Base-by-base conservation (phyloP, 1,140 invertebrate genomes). In the Drosophila athabasca region DNA sequence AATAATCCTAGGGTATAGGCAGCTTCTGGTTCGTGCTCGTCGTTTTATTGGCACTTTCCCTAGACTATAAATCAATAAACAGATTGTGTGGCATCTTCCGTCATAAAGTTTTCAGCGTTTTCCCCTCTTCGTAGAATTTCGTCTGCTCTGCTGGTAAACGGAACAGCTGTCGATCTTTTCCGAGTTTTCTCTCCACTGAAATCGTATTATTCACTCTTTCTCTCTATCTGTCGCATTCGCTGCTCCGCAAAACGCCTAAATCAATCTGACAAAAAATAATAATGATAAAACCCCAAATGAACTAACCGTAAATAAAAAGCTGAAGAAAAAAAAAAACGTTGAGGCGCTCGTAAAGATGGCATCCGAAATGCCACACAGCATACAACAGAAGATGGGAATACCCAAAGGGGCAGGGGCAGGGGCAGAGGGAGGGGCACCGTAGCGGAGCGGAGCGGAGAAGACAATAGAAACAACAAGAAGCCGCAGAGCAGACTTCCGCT, bases 41-140 rank as follows among this genome's bases (percentile, higher is more conserved):
- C 44, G 57, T 88, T 88, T 89, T 88, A 88, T 88, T 88, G 79
- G 76, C 79, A 83, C 83, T 88, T 89, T 89, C 62, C 68, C 67
- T 35, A 65, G 62, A 82, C 83, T 73, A 88, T 88, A 88, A 88
- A 89, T 88, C 83, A 88, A 88, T 88, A 88, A 88, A 88, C 83
- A 88, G 76, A 76, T 72, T 77, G 73, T 77, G 75, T 77, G 75
- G 74, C 75, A 77, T 68, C 62, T 68, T 59, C 60, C 62, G 79
- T 88, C 84, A 83, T 88, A 88, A 88, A 89, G 48, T 70, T 79
- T 79, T 83, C 79, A 88, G 43, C 83, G 31, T 79, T 64, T 69
- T 64, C 46, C 6, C 26, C 29, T 35, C 51, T 73, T 73, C 70
- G 51, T 13, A 31, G 69, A 64, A 73, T 73, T 73, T 31, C 39